Conservation (phyloP, 92 coral and sea anemone species). For the Virgularia gustaviana region DNA sequence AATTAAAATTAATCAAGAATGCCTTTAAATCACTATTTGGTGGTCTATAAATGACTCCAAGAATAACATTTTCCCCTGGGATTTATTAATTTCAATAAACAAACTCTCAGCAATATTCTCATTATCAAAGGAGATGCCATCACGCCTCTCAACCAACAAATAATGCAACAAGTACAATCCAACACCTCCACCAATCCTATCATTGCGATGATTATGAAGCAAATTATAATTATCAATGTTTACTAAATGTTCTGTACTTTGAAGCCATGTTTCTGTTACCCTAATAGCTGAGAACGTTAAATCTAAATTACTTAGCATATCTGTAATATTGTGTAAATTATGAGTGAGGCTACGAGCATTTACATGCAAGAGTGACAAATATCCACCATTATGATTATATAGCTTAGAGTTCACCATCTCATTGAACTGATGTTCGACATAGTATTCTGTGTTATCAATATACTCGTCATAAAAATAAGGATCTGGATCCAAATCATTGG, state of each 20-base stretch:
- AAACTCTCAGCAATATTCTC: slow-evolving; percentile 39
- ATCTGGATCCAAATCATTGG: slow-evolving; percentile 19
- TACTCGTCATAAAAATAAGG: slow-evolving; percentile 3
- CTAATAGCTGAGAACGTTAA: slow-evolving; percentile 43
- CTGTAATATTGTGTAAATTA: slow-evolving; percentile 35
- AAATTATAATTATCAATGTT: slow-evolving; percentile 46
- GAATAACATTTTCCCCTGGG: slow-evolving; percentile 29
- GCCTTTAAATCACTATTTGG: slow-evolving; percentile 18
- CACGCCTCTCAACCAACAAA: slow-evolving; percentile 37
- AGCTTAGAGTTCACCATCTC: background rate
- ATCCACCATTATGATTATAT: background rate
- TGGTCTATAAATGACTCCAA: slow-evolving; percentile 35
- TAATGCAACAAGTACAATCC: slow-evolving; percentile 25
- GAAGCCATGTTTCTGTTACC: slow-evolving; percentile 46
- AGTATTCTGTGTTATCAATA: background rate
- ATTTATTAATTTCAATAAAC: slow-evolving; percentile 31
- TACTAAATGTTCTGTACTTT: slow-evolving; percentile 20
- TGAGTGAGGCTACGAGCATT: slow-evolving; percentile 38
- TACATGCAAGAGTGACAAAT: slow-evolving; percentile 12
- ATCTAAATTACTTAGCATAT: slow-evolving; percentile 31
- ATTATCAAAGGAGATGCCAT: slow-evolving; percentile 31
- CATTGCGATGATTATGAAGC: slow-evolving; percentile 49
- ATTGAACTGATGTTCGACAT: background rate
- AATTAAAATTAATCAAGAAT: no score
- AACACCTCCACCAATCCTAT: slow-evolving; percentile 48